These are phyloP conservation scores for Lerista edwardsae DNA, from an alignment of 2,797 vertebrate genomes.

Conservation along the genomic window DNA sequence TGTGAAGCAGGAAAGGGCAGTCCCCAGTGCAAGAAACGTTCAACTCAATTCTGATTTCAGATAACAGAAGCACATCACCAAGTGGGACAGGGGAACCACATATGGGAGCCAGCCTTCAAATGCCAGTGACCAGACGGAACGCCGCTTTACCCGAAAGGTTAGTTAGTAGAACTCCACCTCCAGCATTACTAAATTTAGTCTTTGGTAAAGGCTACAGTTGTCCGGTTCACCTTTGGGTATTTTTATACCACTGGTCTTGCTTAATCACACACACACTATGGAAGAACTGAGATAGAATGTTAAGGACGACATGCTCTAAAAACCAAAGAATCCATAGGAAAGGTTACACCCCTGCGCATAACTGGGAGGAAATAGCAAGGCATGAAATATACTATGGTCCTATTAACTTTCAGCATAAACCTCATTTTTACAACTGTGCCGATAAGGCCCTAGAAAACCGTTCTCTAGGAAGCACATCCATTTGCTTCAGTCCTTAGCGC, in stretches of 20 bases:
- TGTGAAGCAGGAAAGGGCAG: constrained; percentile 59
- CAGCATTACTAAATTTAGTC: constrained; percentile 20
- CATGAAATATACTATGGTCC: constrained; percentile 39
- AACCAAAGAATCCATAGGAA: constrained; percentile 50
- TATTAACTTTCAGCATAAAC: constrained; percentile 53
- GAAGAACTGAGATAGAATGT: not conserved
- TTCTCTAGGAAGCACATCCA: constrained; percentile 40
- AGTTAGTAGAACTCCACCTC: not conserved
- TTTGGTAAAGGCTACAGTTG: constrained; percentile 23
- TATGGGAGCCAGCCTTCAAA: constrained; percentile 24
- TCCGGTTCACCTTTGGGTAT: not conserved
- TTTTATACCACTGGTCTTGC: not conserved
- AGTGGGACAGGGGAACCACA: not conserved
- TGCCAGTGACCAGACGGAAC: not conserved
- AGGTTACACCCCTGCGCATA: constrained; percentile 8
- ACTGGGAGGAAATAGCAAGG: constrained; percentile 31
- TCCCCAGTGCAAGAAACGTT: constrained; percentile 63
- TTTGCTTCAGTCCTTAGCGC: constrained; percentile 11
- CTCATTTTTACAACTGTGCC: constrained; percentile 63
- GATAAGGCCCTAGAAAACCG: constrained; percentile 45
- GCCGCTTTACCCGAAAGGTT: constrained; percentile 16
- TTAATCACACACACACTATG: not conserved
- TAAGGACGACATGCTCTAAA: not conserved
- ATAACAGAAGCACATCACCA: constrained; percentile 29
- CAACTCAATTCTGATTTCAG: constrained; percentile 56